Evolutionary conservation across 2,113 vertebrate genomes (phyloP).

Genomic region (Brachypodius melanocephalos): DNA sequence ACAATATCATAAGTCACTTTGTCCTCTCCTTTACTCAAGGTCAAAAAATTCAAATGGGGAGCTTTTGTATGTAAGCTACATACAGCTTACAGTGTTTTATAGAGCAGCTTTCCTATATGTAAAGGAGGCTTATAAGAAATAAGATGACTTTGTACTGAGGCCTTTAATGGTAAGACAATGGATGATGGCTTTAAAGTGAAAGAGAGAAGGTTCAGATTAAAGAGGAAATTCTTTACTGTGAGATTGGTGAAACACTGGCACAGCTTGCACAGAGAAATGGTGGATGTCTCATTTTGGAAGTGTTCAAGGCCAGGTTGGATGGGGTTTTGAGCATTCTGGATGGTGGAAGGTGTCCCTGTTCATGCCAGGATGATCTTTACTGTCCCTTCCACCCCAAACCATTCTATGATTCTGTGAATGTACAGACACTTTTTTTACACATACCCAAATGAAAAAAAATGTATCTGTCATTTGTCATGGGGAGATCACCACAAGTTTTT

Average conservation of each 20-base stretch:
- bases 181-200: not conserved
- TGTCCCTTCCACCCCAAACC: not conserved
- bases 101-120: not conserved
- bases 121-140: not conserved
- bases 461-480: not conserved
- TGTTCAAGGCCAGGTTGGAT: not conserved
- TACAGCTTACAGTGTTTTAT: not conserved
- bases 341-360: not conserved
- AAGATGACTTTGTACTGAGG: not conserved
- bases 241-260: not conserved
- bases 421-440: not conserved
- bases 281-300: not conserved
- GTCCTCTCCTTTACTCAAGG: not conserved
- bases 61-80: not conserved
- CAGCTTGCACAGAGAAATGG: not conserved
- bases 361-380: not conserved
- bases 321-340: not conserved
- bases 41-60: not conserved
- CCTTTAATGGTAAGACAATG: not conserved
- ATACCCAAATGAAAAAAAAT: too few relatives aligned
- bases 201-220: not conserved
- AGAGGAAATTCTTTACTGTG: not conserved
- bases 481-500: not conserved
- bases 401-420: not conserved
- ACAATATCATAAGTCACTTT: not conserved